Evolutionary conservation across 2,113 vertebrate genomes (phyloP), one percentile per base, ranked within the genome.

Genomic region (Edolisoma coerulescens): DNA sequence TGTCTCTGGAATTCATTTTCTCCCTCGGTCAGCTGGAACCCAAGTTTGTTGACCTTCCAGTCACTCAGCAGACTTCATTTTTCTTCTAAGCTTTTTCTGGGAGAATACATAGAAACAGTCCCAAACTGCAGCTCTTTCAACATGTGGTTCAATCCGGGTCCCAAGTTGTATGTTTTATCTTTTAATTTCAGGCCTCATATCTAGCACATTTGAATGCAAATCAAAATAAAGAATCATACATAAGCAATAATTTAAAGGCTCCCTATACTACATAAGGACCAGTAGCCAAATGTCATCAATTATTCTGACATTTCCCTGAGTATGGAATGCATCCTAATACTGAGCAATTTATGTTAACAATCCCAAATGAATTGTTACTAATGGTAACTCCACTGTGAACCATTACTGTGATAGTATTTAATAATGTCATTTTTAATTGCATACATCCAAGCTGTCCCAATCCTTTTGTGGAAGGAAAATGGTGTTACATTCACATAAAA

Each of bases 211-310:
- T 81, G 76, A 95, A 90, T 64, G 83, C 73, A 94, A 93, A 87
- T 84, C 77, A 92, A 94, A 96, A 93, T 75, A 53, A 92, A 64
- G 85, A 84, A 42, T 84, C 22, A 5, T 77, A 94, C 16, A 1
- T 94, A 89, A 96, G 80, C 89, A 95, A 45, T 93, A 93, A 89
- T 87, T 56, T 88, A 92, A 92, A 86, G 88, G 75, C 65, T 93
- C 69, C 45, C 53, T 78, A 35, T 82, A 57, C 61, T 70, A 61
- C 60, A 87, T 23, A 53, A 64, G 79, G 65, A 95, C 76, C 87
- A 45, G 90, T 93, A 96, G 93, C 96, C 93, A 96, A 94, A 96
- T 79, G 83, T 69, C 92, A 96, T 97, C 89, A 88, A 92, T 97
- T 94, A 92, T 76, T 60, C 45, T 96, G 96, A 96, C 95, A 90